Evolutionary conservation across 2,113 vertebrate species (phyloP).

Genomic region (Calypte anna): DNA sequence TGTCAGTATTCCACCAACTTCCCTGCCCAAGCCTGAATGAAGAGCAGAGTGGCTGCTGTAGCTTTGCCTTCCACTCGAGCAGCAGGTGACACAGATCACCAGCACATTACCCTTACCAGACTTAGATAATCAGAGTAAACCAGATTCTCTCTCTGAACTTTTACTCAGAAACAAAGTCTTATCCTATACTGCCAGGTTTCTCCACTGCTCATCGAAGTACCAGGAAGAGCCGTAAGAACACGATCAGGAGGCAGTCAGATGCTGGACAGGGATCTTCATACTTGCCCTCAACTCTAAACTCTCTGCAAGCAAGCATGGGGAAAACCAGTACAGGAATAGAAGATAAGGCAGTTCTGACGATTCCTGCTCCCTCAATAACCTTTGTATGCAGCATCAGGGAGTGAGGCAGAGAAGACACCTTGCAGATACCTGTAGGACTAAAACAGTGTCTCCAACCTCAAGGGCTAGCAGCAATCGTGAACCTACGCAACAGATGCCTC

Average conservation of each 20-base stretch:
- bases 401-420: neutral
- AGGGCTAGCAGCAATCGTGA: neutral
- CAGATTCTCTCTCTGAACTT: neutral
- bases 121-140: neutral
- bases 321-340: neutral
- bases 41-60: neutral
- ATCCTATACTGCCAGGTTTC: neutral
- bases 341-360: neutral
- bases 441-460: neutral
- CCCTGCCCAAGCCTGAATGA: neutral
- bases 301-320: neutral
- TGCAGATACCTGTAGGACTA: neutral
- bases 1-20: neutral
- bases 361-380: neutral
- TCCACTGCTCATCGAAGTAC: neutral
- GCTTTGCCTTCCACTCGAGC: neutral
- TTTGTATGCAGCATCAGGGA: neutral
- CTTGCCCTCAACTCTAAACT: neutral
- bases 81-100: neutral
- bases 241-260: neutral
- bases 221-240: rapidly evolving
- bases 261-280: neutral
- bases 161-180: neutral
- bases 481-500: neutral
- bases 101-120: neutral